phyloP scores from a whole-genome alignment of 2,888 invertebrate genomes.

The Oscheius sp. region DNA sequence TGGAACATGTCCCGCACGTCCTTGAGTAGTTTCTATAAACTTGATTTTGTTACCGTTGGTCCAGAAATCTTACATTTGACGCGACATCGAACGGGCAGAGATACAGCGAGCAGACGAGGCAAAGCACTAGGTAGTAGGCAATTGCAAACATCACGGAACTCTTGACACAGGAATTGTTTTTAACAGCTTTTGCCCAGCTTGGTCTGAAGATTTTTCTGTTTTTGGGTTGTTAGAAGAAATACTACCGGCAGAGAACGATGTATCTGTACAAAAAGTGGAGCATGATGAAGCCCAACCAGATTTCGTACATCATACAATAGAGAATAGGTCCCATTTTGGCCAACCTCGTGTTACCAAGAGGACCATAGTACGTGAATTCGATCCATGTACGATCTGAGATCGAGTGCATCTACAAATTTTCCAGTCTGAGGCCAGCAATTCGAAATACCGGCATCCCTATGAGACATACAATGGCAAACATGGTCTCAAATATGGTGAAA shows the following conservation, averaged over 20 bases:
- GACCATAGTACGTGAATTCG: constrained; percentile 24
- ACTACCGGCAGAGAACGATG: constrained; percentile 18
- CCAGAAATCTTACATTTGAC: constrained; percentile 1
- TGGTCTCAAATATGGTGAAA: constrained; percentile 16
- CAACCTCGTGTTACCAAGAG: not conserved
- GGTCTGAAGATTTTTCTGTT: not conserved
- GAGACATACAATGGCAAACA: constrained; percentile 16
- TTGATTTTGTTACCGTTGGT: not conserved
- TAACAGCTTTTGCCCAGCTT: not conserved
- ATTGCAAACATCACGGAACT: not conserved
- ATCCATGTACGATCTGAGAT: constrained; percentile 28
- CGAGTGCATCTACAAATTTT: constrained; percentile 20
- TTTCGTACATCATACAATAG: constrained; percentile 27
- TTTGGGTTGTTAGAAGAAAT: no score
- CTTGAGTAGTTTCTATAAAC: constrained; percentile 4
- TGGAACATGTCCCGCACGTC: constrained; percentile 11
- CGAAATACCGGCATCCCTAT: constrained; percentile 22
- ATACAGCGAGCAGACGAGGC: constrained; percentile 5
- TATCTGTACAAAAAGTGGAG: constrained; percentile 19
- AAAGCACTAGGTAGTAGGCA: not conserved
- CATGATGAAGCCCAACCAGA: constrained; percentile 20
- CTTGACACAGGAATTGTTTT: not conserved
- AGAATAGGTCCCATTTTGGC: constrained; percentile 14
- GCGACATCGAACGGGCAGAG: constrained; percentile 24
- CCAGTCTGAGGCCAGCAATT: not conserved